Evolutionary conservation across 2,113 vertebrate genomes (phyloP), one percentile per base, ranked within the genome.

Genomic region (Atrichornis clamosus): DNA sequence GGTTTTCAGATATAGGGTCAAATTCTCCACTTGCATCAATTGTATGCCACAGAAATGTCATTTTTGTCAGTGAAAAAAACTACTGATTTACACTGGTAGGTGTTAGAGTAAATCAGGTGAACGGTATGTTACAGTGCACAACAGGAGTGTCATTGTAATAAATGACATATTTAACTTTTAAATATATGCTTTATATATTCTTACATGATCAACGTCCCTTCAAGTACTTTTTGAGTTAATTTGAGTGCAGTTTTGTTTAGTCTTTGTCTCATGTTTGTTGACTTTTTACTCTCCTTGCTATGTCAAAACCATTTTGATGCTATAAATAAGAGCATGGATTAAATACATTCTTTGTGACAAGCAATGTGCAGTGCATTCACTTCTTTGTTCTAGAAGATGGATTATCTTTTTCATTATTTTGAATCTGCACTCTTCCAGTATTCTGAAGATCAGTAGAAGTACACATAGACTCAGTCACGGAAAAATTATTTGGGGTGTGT

Each of bases 311-410:
- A 97, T 96, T 95, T 96, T 44, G 84, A 97, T 97, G 96, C 97
- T 96, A 94, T 96, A 97, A 97, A 97, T 97, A 98, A 97, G 94
- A 97, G 93, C 93, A 79, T 75, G 87, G 95, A 97, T 97, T 98
- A 98, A 97, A 95, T 96, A 94, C 85, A 97, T 98, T 97, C 96
- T 96, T 97, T 96, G 95, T 97, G 96, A 96, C 97, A 97, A 89
- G 95, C 74, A 93, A 78, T 52, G 89, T 49, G 94, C 95, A 95
- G 74, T 76, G 94, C 91, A 92, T 75, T 96, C 90, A 60, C 47
- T 95, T 96, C 84, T 92, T 87, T 96, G 86, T 94, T 88, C 96
- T 96, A 97, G 96, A 96, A 97, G 95, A 97, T 87, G 88, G 83
- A 95, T 97, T 97, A 96, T 97, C 86, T 84, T 95, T 96, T 97